Evolutionary conservation across 2,888 invertebrate species (phyloP).

Genomic region (Parapristionchus giblindavisi): DNA sequence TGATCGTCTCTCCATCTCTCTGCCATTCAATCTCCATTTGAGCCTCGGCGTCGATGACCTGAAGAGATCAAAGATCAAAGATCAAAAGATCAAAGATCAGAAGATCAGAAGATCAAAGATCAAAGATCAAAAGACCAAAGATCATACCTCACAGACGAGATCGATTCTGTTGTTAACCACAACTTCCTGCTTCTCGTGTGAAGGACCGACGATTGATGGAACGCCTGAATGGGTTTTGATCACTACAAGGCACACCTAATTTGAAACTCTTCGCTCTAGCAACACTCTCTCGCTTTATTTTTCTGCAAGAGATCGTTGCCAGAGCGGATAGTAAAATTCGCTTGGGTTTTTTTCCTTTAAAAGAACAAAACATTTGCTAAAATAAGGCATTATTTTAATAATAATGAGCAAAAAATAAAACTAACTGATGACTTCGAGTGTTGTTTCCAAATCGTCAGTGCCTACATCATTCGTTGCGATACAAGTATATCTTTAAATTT

Average conservation of each 20-base stretch:
- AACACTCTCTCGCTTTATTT: too few relatives aligned
- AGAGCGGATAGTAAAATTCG: too few relatives aligned
- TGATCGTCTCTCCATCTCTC: slow-evolving; percentile 57
- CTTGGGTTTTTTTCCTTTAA: too few relatives aligned
- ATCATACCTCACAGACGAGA: slow-evolving; percentile 56
- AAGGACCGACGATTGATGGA: slow-evolving; percentile 55
- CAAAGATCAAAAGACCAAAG: slow-evolving; percentile 6
- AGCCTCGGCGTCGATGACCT: slow-evolving; percentile 32
- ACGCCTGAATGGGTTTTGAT: slow-evolving; percentile 41
- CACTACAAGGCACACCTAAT: too few relatives aligned
- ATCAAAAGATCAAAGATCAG: not conserved
- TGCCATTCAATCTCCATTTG: slow-evolving; percentile 64
- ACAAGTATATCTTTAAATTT: slow-evolving; percentile 58
- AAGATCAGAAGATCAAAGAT: not conserved
- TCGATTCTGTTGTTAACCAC: slow-evolving; percentile 47
- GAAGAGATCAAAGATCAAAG: not conserved
- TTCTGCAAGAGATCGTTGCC: too few relatives aligned
- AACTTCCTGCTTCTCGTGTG: slow-evolving; percentile 50
- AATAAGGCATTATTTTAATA: not conserved
- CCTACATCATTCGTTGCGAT: slow-evolving; percentile 67
- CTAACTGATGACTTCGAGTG: slow-evolving; percentile 61
- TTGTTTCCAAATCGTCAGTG: slow-evolving; percentile 64
- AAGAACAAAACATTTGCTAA: not conserved
- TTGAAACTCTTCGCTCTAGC: too few relatives aligned
- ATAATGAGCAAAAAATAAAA: not conserved